Conservation (phyloP, 1,140 invertebrate genomes). For the Thaumatotibia leucotreta region DNA sequence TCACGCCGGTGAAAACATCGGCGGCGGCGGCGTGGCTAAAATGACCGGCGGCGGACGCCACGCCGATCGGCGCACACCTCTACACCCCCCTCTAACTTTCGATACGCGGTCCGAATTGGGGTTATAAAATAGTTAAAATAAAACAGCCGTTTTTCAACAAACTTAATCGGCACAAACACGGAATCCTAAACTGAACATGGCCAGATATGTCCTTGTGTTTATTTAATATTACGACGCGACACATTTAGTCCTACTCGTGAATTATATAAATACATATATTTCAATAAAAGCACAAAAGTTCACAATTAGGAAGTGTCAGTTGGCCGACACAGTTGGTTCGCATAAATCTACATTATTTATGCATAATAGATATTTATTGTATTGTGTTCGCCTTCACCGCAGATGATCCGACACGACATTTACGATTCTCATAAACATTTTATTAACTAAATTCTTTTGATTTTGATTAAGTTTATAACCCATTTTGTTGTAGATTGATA, state of each 20-base stretch:
- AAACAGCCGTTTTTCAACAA: too few relatives aligned
- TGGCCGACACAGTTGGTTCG: not conserved
- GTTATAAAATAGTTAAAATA: too few relatives aligned
- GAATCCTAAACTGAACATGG: too few relatives aligned
- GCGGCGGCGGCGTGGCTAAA: too few relatives aligned
- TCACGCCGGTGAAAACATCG: too few relatives aligned
- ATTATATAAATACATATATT: not conserved
- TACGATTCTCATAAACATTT: conserved; percentile 2
- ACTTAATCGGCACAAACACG: too few relatives aligned
- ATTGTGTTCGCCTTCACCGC: not conserved
- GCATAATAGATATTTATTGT: not conserved
- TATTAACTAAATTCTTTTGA: conserved; percentile 4
- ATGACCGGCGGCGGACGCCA: too few relatives aligned
- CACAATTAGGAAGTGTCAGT: not conserved
- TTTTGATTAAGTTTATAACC: not conserved
- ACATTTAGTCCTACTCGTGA: not conserved
- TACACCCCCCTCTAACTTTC: too few relatives aligned
- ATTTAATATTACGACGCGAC: too few relatives aligned
- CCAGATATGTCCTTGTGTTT: too few relatives aligned
- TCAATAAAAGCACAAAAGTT: not conserved
- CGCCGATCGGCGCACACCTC: too few relatives aligned
- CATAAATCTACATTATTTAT: not conserved
- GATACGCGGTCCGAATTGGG: too few relatives aligned
- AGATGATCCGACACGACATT: not conserved
- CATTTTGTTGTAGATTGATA: not conserved